Evolutionary conservation across 2,888 invertebrate species (phyloP), one percentile per base, ranked within the genome.

Genomic region (Drosophila phalerata): DNA sequence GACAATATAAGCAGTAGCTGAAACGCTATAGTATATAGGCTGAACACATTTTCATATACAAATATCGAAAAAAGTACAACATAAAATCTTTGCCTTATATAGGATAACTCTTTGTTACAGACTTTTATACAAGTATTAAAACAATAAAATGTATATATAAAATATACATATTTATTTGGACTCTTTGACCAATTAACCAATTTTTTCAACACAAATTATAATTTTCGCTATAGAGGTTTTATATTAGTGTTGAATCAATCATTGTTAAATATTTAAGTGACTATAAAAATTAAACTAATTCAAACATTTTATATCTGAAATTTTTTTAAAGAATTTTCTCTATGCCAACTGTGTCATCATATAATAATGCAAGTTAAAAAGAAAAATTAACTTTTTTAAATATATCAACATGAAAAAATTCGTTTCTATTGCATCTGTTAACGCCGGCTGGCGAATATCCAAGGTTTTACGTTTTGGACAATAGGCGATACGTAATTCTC

Each of bases 91-190:
- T 71, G 57, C 73, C 73, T 71, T 77, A 69, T 62, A 45, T 49
- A 37, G 25, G 49, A 28, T 57, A 69, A 45, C 55, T 8, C 4
- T 28, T 47, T 71, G 30, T 45, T 66, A 58, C 48, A 19, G 43
- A 57, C 67, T 32, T 77, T 83, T 69, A 66, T 65, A 65, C 57
- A 83, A 80, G 80, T 83, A 83, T 83, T 81, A 38, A 73, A 69
- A 67, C 6, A 68, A 62, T 38, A 13, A 55, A 43, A 62, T 52
- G 30, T 72, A 52, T 43, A 42, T 37, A 8, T 19, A 32, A 10
- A 47, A 56, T 34, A 49, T 55, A 57, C 19, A 38, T 38, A 52
- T 25, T 37, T 63, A 30, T 68, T n/a, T 43, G 40, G 8, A 52
- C 49, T 55, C n/a, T 62, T 13, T 25, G 11, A 56, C 22, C 28